Base-by-base conservation (phyloP, 2,888 invertebrate species). In the Julus scanicus region DNA sequence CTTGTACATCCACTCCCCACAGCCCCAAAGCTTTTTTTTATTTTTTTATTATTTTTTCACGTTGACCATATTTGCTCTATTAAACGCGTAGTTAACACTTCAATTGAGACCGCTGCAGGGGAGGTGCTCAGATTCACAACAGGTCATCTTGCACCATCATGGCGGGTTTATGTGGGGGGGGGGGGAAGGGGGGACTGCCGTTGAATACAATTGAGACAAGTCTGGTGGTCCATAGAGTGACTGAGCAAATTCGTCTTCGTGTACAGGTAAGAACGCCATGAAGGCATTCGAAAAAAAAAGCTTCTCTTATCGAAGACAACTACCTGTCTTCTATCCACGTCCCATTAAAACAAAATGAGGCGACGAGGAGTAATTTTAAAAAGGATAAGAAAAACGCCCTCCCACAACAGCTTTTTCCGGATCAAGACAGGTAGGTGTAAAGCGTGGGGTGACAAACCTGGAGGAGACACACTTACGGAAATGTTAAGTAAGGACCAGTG, bases 81-180 rank as follows among this genome's bases (percentile, higher is more conserved):
- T 71, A 71, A 71, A 71, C 63, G 63, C 63, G 63, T 63, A 63
- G 63, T 63, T 63, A 63, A 63, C 63, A 63, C 63, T 63, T 63
- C 63, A 63, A 63, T 63, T 63, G 63, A n/a, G 63, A 71, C 71
- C 71, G 63, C 71, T 71, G 29, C 29, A 29, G 71, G 71, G 71
- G 71, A 71, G 71, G 71, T 15, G 53, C 53, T 53, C 13, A 17
- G n/a, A 63, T 63, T 63, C 71, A 71, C 29, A 71, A 71, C 20
- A 29, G 71, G 71, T 71, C 20, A 71, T 71, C 71, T 29, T 71
- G 71, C 71, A 71, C 0, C 71, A 71, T 71, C 71, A 71, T 71
- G 8, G 71, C 20, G 57, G 57, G 57, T 4, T n/a, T n/a, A n/a
- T n/a, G n/a, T n/a, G n/a, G 17, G 6, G n/a, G n/a, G n/a, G 57